Base-by-base conservation (phyloP, 2,888 invertebrate species). In the Carabus problematicus region DNA sequence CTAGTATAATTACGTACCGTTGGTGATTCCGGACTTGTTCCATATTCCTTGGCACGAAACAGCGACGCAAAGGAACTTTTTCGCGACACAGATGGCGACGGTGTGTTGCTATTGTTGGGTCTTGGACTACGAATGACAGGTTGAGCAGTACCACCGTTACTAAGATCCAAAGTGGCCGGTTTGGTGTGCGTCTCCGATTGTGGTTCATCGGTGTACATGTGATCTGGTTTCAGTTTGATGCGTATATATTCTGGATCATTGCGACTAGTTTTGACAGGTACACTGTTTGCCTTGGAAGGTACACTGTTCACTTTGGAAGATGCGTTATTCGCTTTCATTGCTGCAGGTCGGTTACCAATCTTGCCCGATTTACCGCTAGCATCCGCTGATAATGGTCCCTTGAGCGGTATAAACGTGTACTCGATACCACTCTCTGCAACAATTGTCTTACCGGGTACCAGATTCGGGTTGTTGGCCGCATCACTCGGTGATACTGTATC, bases 21-120 rank as follows among this genome's bases (percentile, higher is more conserved):
- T 9, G 88, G 88, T 0, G 88, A 87, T 73, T 88, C 88, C 0
- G 88, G 88, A 70, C 88, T 89, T 16, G 86, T 85, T 70, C 87
- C 85, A 41, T 47, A 62, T 75, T 89, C 91, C 74, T 89, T 88
- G 72, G 91, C 89, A 79, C 90, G 89, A 77, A 94, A 94, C 52
- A 94, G 81, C 3, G 92, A 92, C 70, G 91, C 90, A 77, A 93
- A 92, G 41, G 93, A 93, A 75, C 91, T 92, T 79, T 92, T 92
- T 45, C 93, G 85, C 0, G 93, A 92, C 0, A 88, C 84, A 0
- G 87, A 85, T 0, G 93, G 92, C 1, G 93, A 93, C 0, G 93
- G 92, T 8, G 86, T 85, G 70, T 81, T 59, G 39, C 39, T 59
- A 29, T 56, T 45, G 14, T 56, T 56, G 29, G 42, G 64, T 18